phyloP scores from a whole-genome alignment of 2,888 invertebrate species.

The Coelopa pilipes region DNA sequence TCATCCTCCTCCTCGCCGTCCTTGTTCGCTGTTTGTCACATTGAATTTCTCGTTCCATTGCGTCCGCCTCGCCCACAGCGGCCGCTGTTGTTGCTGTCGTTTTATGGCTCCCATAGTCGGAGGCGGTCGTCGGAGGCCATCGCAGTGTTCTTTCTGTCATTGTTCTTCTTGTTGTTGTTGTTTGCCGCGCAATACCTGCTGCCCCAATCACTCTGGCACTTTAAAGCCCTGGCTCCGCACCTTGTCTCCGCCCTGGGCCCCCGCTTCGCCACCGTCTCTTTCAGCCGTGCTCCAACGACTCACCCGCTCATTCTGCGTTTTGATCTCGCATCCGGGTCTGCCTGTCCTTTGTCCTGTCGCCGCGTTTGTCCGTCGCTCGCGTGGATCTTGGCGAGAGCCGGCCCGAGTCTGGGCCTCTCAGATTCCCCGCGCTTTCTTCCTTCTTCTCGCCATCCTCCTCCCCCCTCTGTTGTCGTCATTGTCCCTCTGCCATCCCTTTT shows the following conservation, averaged over 20 bases:
- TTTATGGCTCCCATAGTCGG: neutral
- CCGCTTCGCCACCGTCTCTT: no score
- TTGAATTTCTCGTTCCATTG: conserved; percentile 13
- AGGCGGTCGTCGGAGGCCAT: neutral
- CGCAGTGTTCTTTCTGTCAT: neutral
- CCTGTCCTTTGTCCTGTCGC: neutral
- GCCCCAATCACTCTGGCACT: neutral
- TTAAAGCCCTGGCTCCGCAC: neutral
- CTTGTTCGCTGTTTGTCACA: conserved; percentile 7
- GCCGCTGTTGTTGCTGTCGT: neutral
- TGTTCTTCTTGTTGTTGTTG: neutral
- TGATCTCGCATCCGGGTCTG: neutral
- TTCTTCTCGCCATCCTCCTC: no score
- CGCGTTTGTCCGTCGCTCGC: no score
- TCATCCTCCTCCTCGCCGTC: neutral
- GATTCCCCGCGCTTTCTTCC: no score
- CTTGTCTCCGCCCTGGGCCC: neutral
- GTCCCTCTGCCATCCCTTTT: neutral
- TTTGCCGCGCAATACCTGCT: neutral
- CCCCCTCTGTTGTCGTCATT: conserved; percentile 8
- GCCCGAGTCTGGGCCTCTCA: no score
- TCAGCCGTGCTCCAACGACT: no score
- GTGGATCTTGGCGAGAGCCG: no score
- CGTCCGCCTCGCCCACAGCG: neutral
- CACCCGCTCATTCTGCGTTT: neutral